Conservation (phyloP, 2,113 vertebrate species). For the Okapia johnstoni region DNA sequence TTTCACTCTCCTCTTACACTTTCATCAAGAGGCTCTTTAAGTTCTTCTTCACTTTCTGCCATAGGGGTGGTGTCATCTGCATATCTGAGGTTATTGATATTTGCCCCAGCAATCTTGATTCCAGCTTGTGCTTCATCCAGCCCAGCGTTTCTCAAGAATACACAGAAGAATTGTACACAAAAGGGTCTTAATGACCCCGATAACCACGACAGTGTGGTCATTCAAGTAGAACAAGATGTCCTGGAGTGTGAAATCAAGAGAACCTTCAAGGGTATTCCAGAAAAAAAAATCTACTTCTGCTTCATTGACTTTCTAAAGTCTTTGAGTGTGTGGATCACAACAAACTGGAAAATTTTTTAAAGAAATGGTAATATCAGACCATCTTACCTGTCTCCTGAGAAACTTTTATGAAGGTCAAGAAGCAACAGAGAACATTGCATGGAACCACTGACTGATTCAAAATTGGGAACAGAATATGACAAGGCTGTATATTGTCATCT, state of each 20-base stretch:
- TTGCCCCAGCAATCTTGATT: background rate
- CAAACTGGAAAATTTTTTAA: background rate
- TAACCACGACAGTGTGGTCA: background rate
- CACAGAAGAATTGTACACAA: background rate
- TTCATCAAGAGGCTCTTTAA: background rate
- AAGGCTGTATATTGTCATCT: background rate
- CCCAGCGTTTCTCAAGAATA: background rate
- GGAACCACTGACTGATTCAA: background rate
- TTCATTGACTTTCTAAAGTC: background rate
- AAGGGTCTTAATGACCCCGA: accelerated
- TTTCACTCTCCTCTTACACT: background rate
- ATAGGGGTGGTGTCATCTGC: background rate
- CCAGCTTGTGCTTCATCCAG: background rate
- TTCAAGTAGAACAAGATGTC: background rate
- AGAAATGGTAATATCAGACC: background rate
- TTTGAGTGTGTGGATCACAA: background rate
- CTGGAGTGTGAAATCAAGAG: background rate
- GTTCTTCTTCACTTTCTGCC: background rate
- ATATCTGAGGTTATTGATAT: background rate
- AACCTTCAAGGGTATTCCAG: background rate
- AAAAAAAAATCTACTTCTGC: background rate
- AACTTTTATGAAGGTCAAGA: background rate
- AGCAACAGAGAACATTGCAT: background rate
- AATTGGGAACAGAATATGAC: background rate
- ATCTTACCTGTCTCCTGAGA: background rate